Base-by-base conservation (phyloP, 2,113 vertebrate species). In the Notarius lentiginosus region DNA sequence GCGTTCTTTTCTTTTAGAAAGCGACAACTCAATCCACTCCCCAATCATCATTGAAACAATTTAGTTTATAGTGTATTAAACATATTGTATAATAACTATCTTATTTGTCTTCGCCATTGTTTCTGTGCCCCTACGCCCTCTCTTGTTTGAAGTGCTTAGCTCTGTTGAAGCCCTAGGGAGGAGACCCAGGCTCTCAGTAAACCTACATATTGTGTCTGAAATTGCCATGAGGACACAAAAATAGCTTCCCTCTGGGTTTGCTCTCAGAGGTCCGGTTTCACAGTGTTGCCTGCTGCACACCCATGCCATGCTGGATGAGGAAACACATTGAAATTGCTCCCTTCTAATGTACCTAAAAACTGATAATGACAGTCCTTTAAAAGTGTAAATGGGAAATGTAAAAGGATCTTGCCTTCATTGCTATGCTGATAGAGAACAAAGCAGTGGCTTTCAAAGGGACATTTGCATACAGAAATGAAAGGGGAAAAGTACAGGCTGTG, bases 171-270 rank as follows among this genome's bases (percentile, higher is more conserved):
- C 89, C 89, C 82, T 20, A 72, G 89, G 87, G 89, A 90, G 84
- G 84, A 85, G 75, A 79, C 83, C 76, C 47, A 73, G 82, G 83
- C 89, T 89, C 86, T 79, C 72, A 85, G 86, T 53, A 84, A 87
- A 85, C 89, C 79, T 83, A 70, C 86, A 89, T 49, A 87, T 79
- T 86, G 88, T 11, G 55, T 73, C 87, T 90, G 85, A 88, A 89
- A 89, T 86, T 87, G 83, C 73, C 76, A 79, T 83, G 89, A 73
- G 84, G 73, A 58, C 61, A 86, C 84, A 89, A 88, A 90, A 90
- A 90, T 90, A 90, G 86, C 86, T 76, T 87, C 79, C 83, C 87
- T 83, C 85, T 77, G 86, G 87, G 73, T 87, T 72, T 87, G 86
- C 72, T 81, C 83, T 73, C 55, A 22, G 83, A 87, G 87, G 81